Evolutionary conservation across 2,797 vertebrate species (phyloP).

Genomic region (Hippoglossus hippoglossus): DNA sequence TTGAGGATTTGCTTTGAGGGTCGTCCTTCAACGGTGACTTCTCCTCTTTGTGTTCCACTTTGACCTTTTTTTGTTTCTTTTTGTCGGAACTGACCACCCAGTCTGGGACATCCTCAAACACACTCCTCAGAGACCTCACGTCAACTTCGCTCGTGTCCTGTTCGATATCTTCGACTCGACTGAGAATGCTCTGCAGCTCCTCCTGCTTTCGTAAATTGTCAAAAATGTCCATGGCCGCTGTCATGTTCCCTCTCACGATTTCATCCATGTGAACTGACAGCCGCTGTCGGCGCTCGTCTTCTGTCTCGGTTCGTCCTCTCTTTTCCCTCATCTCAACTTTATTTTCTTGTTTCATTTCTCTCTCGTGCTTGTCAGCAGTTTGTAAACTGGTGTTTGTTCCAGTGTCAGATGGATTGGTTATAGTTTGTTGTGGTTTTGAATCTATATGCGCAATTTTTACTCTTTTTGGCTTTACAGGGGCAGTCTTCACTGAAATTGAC

Average conservation of each 20-base stretch:
- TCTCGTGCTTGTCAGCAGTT: conserved; percentile 17
- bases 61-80: conserved; percentile 56
- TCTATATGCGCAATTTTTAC: conserved; percentile 67
- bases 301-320: conserved; percentile 79
- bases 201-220: conserved; percentile 89
- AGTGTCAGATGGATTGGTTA: not conserved
- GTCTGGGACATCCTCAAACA: conserved; percentile 89
- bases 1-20: conserved; percentile 78
- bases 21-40: conserved; percentile 65
- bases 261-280: conserved; percentile 93
- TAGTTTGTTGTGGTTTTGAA: conserved; percentile 23
- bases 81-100: conserved; percentile 80
- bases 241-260: conserved; percentile 90
- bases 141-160: conserved; percentile 87
- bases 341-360: conserved; percentile 37
- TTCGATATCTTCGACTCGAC: conserved; percentile 89
- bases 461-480: conserved; percentile 81
- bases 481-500: conserved; percentile 37
- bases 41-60: conserved; percentile 54
- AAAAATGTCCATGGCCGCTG: conserved; percentile 87
- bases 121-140: conserved; percentile 82
- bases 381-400: conserved; percentile 26
- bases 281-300: conserved; percentile 87
- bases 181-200: conserved; percentile 89
- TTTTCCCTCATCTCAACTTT: conserved; percentile 82